Conservation (phyloP, 2,797 vertebrate genomes). For the Paratrypauchen microcephalus region DNA sequence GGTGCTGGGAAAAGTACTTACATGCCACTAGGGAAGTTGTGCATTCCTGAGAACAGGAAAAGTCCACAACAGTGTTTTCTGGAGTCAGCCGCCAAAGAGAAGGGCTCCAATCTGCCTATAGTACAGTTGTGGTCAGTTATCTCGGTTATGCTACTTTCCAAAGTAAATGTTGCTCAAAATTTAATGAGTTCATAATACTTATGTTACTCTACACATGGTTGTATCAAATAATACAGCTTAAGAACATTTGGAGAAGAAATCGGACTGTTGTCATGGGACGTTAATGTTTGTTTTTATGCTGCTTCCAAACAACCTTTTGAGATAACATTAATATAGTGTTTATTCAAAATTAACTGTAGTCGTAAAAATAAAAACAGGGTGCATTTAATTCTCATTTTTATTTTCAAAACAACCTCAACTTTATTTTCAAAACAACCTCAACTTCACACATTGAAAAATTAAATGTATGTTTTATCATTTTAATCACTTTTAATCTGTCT, state of each 20-base stretch:
- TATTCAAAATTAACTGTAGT: not conserved
- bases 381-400: too few species aligned
- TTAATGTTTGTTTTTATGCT: not conserved
- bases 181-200: not conserved
- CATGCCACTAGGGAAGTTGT: conserved; percentile 73
- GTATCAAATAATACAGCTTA: conserved; percentile 30
- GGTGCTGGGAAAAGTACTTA: conserved; percentile 74
- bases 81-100: conserved; percentile 30
- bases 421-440: too few species aligned
- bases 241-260: not conserved
- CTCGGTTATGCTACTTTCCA: not conserved
- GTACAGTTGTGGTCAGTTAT: conserved; percentile 18
- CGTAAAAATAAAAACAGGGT: too few species aligned
- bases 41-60: conserved; percentile 80
- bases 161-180: conserved; percentile 10
- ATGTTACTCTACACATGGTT: conserved; percentile 7
- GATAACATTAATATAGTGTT: not conserved
- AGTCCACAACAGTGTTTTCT: conserved; percentile 64
- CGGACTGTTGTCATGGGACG: not conserved
- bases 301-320: not conserved
- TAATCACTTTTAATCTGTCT: too few species aligned
- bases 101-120: conserved; percentile 19
- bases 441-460: too few species aligned
- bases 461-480: too few species aligned
- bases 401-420: too few species aligned